Base-by-base conservation (phyloP, 1,140 invertebrate species). In the Propsilocerus akamusi region DNA sequence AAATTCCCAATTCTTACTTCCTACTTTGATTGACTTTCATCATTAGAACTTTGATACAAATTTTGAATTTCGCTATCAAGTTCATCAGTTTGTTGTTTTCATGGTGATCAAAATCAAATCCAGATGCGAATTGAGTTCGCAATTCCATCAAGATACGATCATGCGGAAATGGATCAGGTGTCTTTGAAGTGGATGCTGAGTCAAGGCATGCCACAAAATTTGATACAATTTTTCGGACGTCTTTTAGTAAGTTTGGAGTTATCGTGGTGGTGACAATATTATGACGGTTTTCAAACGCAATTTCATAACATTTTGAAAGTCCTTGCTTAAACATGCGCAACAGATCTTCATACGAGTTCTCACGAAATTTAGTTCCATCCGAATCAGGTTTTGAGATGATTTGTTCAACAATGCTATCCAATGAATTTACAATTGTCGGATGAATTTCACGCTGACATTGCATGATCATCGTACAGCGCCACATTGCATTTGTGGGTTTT, bases 331-430 rank as follows among this genome's bases (percentile, higher is more conserved):
- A 63, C 62, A 97, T 93, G 4, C 90, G 69, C 14, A 96, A 68
- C 5, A 94, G 83, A 70, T 97, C 93, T 70, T 98, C 93, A 61
- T 94, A 94, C 89, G 93, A 97, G 61, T 90, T 94, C 67, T 97
- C 93, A 37, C 93, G 73, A 72, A 97, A 96, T 90, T 92, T 14
- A 17, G 17, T 41, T 14, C 34, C 34, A 41, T 41, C 34, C 4
- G 22, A 8, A 20, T 41, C 34, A 7, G 34, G 22, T 41, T 41
- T 41, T 20, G 34, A 41, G 14, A 95, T 89, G 86, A 98, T 92
- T 83, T 95, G 92, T 64, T 97, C 92, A 1, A 96, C 90, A 59
- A 97, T 94, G 20, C 91, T 91, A 70, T 98, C 94, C 5, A 98
- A 69, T 14, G 90, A 92, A 7, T 86, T 88, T 1, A 97, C 68